A percentile compares a stretch with the other conserved stretches of the same genome.
phyloP scores from a whole-genome alignment of 2,888 invertebrate species.

The Eupithecia insigniata region DNA sequence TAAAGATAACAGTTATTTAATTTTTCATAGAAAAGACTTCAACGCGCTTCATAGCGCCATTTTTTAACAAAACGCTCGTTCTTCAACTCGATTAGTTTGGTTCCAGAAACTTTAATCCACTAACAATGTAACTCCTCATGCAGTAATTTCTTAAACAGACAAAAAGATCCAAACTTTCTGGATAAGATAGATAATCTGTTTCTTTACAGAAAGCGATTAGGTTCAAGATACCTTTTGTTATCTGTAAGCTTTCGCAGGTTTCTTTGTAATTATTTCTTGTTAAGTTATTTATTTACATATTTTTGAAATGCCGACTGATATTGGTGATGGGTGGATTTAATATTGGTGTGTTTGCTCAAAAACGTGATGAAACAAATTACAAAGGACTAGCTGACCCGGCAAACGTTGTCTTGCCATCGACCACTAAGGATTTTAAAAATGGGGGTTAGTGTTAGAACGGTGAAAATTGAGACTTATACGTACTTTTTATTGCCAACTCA shows the following conservation, averaged over 20 bases:
- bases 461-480: too few relatives aligned
- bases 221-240: conserved; percentile 45
- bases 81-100: conserved; percentile 15
- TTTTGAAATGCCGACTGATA: conserved; percentile 35
- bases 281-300: conserved; percentile 28
- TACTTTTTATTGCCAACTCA: too few relatives aligned
- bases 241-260: conserved; percentile 56
- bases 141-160: conserved; percentile 32
- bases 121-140: conserved; percentile 40
- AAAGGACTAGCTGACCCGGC: too few relatives aligned
- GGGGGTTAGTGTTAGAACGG: too few relatives aligned
- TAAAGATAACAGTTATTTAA: background rate
- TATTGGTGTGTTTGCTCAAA: too few relatives aligned
- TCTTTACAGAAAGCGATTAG: conserved; percentile 53
- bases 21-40: conserved; percentile 19
- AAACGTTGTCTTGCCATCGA: too few relatives aligned
- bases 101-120: conserved; percentile 30
- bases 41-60: conserved; percentile 16
- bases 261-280: conserved; percentile 41
- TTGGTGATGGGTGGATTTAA: too few relatives aligned
- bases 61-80: conserved; percentile 9
- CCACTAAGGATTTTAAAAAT: too few relatives aligned
- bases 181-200: conserved; percentile 56
- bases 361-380: too few relatives aligned
- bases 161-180: conserved; percentile 54